Conservation (phyloP, 2,113 vertebrate species). For the Ceyx cyanopectus region DNA sequence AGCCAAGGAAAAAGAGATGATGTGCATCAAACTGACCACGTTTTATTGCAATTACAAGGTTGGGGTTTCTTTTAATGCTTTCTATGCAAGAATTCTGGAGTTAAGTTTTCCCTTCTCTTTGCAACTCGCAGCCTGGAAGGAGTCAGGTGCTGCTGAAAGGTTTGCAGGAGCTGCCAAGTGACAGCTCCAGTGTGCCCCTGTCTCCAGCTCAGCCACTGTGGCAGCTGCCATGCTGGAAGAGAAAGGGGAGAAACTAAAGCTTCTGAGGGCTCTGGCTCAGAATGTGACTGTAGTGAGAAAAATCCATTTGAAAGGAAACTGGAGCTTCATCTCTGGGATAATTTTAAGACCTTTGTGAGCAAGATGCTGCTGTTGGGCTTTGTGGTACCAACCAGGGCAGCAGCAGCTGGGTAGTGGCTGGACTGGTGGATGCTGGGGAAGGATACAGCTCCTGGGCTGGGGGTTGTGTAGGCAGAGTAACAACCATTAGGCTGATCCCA, state of each 20-base stretch:
- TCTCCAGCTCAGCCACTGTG: not conserved
- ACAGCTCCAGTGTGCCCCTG: fast-evolving
- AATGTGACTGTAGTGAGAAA: not conserved
- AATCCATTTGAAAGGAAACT: not conserved
- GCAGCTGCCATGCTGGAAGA: fast-evolving
- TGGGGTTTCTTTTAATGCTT: not conserved
- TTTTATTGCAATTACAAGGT: not conserved
- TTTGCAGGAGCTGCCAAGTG: not conserved
- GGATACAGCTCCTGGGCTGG: not conserved
- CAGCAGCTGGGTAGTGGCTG: not conserved
- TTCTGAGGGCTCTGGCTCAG: fast-evolving
- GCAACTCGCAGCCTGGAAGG: fast-evolving
- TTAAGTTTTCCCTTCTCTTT: not conserved
- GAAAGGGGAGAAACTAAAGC: fast-evolving
- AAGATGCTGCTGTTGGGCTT: fast-evolving
- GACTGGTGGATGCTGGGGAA: too few relatives aligned
- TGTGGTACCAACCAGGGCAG: fast-evolving
- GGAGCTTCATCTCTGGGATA: not conserved
- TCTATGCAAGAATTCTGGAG: not conserved
- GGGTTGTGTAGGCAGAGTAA: not conserved
- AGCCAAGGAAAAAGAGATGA: not conserved
- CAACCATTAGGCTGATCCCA: not conserved
- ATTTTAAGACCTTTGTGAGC: not conserved
- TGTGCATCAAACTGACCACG: conserved; percentile 16
- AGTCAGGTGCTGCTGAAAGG: fast-evolving